Conservation (phyloP, 1,140 invertebrate genomes). For the Heliothis virescens region DNA sequence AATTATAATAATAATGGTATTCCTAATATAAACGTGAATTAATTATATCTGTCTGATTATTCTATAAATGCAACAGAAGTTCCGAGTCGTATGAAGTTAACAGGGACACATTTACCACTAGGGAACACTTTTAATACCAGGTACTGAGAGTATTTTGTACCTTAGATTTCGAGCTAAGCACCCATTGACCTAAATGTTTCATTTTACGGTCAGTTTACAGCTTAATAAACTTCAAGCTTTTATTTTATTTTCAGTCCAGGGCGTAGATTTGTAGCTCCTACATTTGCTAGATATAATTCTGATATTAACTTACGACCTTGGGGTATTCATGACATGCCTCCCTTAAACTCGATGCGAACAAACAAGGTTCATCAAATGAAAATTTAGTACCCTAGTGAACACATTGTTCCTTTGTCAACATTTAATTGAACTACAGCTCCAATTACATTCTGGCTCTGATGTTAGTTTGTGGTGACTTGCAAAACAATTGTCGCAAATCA, state of each 20-base stretch:
- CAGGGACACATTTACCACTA: neutral
- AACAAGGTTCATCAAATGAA: slow-evolving; percentile 45
- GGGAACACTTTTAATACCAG: neutral
- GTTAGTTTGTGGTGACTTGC: slow-evolving; percentile 34
- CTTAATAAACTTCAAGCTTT: slow-evolving; percentile 42
- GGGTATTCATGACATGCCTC: slow-evolving; percentile 6
- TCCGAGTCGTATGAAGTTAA: neutral
- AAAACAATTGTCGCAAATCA: slow-evolving; percentile 7
- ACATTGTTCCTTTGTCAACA: slow-evolving; percentile 43
- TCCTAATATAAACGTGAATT: too few species aligned
- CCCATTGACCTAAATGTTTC: slow-evolving; percentile 23
- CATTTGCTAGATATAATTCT: neutral
- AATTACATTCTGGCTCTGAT: slow-evolving; percentile 22
- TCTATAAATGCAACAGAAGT: too few species aligned
- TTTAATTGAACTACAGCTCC: slow-evolving; percentile 40
- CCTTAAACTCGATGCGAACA: slow-evolving; percentile 21
- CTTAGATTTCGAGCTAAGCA: slow-evolving; percentile 19
- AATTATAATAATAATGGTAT: too few species aligned
- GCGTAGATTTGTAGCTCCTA: slow-evolving; percentile 8
- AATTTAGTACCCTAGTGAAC: slow-evolving; percentile 38
- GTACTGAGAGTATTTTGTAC: slow-evolving; percentile 19
- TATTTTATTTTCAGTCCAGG: slow-evolving; percentile 10
- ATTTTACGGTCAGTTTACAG: slow-evolving; percentile 28
- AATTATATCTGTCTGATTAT: too few species aligned
- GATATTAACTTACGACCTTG: slow-evolving; percentile 31